A percentile compares a stretch with the other conserved stretches of the same genome.
Conservation (phyloP, 2,797 vertebrate species). For the Arctocebus calabarensis region DNA sequence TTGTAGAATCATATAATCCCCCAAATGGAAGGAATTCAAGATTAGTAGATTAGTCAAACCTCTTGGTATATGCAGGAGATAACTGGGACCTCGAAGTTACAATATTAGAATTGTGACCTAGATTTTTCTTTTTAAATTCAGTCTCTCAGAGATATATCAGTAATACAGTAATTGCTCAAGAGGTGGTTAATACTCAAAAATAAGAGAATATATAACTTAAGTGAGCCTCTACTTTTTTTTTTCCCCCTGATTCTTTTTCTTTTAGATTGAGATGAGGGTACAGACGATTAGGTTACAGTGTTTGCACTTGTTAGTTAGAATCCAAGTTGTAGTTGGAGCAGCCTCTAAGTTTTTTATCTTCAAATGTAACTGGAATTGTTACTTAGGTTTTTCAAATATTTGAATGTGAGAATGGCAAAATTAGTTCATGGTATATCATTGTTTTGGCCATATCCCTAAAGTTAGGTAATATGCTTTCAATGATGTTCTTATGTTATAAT, state of each 20-base stretch:
- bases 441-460: conserved; percentile 15
- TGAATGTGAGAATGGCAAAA: conserved; percentile 65
- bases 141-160: not conserved
- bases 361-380: conserved; percentile 77
- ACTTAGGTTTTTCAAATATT: conserved; percentile 13
- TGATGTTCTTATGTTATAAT: not conserved
- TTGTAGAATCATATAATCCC: not conserved
- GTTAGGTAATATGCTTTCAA: not conserved
- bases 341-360: not conserved
- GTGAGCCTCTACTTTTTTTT: not conserved
- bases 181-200: not conserved
- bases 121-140: conserved; percentile 10
- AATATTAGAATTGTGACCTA: not conserved
- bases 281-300: no score
- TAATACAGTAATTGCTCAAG: not conserved
- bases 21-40: not conserved
- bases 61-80: not conserved
- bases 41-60: not conserved
- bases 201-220: not conserved
- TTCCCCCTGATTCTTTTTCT: no score
- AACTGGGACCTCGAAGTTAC: not conserved
- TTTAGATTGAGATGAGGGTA: no score
- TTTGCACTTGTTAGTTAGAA: no score
- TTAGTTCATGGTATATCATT: conserved; percentile 65
- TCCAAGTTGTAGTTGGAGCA: not conserved